phyloP scores from a whole-genome alignment of 1,140 invertebrate species.

The Glossosoma conforme region DNA sequence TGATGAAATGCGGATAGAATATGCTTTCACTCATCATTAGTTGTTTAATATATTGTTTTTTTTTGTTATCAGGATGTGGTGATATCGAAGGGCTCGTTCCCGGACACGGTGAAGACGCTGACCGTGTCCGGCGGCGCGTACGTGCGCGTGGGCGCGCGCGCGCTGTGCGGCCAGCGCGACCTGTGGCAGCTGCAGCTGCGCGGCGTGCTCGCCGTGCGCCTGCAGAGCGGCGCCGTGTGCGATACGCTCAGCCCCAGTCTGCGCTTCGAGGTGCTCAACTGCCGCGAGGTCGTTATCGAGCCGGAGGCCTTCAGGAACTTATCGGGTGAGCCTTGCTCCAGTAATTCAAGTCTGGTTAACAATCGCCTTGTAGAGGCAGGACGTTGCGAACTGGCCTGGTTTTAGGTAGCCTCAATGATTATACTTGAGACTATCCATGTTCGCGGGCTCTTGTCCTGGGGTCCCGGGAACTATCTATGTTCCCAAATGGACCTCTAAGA shows the following conservation, averaged over 20 bases:
- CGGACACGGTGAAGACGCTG: slow-evolving; percentile 1
- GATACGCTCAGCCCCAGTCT: slow-evolving; percentile 50
- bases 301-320: slow-evolving; percentile 52
- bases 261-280: slow-evolving; percentile 50
- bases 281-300: slow-evolving; percentile 50
- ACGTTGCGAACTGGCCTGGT: no score
- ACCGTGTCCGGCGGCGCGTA: neutral
- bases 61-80: slow-evolving; percentile 9
- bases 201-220: slow-evolving; percentile 45
- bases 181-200: slow-evolving; percentile 48
- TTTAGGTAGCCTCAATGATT: no score
- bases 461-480: no score
- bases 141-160: slow-evolving; percentile 1
- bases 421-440: no score
- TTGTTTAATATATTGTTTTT: neutral
- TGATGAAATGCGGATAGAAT: no score
- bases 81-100: neutral
- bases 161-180: slow-evolving; percentile 33
- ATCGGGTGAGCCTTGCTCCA: neutral
- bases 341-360: no score
- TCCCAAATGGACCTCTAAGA: no score
- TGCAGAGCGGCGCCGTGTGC: slow-evolving; percentile 51
- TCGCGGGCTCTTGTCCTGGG: no score
- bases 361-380: no score
- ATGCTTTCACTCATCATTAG: no score